Conservation (phyloP, 2,888 invertebrate genomes). For the Nomada flava region DNA sequence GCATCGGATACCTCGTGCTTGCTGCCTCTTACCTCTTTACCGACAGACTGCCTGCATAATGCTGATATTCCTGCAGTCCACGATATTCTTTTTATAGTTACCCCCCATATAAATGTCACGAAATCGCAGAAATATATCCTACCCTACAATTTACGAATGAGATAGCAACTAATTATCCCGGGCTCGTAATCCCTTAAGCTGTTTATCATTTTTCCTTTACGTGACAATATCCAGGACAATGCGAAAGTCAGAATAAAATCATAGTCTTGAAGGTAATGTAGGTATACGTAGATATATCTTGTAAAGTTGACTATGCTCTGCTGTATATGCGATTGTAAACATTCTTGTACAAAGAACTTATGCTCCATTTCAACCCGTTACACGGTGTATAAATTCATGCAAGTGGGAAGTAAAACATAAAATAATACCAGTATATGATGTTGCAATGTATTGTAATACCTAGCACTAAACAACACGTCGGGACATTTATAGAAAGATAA, state of each 20-base stretch:
- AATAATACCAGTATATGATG: too few relatives aligned
- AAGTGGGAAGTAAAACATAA: too few relatives aligned
- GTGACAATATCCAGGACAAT: too few relatives aligned
- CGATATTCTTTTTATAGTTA: slow-evolving; percentile 20
- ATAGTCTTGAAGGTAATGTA: too few relatives aligned
- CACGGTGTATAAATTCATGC: too few relatives aligned
- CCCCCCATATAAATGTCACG: background rate
- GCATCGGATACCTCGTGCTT: slow-evolving; percentile 77
- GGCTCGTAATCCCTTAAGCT: background rate
- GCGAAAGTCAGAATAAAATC: background rate
- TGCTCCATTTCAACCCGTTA: too few relatives aligned
- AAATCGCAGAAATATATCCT: background rate
- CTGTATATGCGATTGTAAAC: too few relatives aligned
- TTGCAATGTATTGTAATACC: too few relatives aligned
- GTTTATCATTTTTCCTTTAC: background rate
- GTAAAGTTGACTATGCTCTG: too few relatives aligned
- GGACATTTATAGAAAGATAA: background rate
- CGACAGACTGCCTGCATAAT: slow-evolving; percentile 65
- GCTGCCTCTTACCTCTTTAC: slow-evolving; percentile 65
- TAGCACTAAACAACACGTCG: background rate
- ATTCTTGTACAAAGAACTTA: too few relatives aligned
- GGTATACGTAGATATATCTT: too few relatives aligned
- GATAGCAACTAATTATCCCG: background rate
- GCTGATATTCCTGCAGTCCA: slow-evolving; percentile 68
- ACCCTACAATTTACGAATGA: background rate